Evolutionary conservation across 2,113 vertebrate genomes (phyloP).

Genomic region (Silurus asotus): DNA sequence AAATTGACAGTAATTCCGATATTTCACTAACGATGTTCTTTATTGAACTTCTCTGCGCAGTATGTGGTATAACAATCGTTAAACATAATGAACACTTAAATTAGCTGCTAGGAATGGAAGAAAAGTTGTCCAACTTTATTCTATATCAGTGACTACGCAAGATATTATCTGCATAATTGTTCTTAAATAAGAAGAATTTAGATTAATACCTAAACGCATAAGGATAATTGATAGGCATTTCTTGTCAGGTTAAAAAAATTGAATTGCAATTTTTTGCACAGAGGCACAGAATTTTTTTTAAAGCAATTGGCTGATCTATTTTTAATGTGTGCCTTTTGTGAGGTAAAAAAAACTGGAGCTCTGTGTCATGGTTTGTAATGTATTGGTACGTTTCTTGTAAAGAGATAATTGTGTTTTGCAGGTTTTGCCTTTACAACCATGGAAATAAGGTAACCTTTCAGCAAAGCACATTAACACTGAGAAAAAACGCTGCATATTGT

Average conservation of each 20-base stretch:
- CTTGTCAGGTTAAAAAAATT: slow-evolving; percentile 1
- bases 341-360: neutral
- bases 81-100: slow-evolving; percentile 35
- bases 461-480: slow-evolving; percentile 39
- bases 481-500: slow-evolving; percentile 45
- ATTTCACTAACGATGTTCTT: slow-evolving; percentile 45
- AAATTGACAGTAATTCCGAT: slow-evolving; percentile 53
- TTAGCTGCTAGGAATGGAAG: slow-evolving; percentile 5
- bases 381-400: slow-evolving; percentile 24
- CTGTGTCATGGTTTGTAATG: slow-evolving; percentile 10
- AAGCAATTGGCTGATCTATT: neutral
- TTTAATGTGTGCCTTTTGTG: neutral
- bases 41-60: slow-evolving; percentile 46
- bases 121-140: slow-evolving; percentile 13
- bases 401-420: slow-evolving; percentile 51
- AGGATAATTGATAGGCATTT: slow-evolving; percentile 2
- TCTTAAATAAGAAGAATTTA: neutral
- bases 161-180: neutral
- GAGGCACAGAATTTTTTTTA: neutral
- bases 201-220: neutral
- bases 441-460: slow-evolving; percentile 45
- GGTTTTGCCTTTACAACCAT: slow-evolving; percentile 39
- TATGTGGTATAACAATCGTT: slow-evolving; percentile 39
- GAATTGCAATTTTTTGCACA: slow-evolving; percentile 3
- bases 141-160: neutral